Percentiles rank a stretch among this genome's conserved stretches.
Evolutionary conservation across 37 sponge, comb jelly and placozoan genomes (phyloP).

Genomic region (Oopsacas minuta): DNA sequence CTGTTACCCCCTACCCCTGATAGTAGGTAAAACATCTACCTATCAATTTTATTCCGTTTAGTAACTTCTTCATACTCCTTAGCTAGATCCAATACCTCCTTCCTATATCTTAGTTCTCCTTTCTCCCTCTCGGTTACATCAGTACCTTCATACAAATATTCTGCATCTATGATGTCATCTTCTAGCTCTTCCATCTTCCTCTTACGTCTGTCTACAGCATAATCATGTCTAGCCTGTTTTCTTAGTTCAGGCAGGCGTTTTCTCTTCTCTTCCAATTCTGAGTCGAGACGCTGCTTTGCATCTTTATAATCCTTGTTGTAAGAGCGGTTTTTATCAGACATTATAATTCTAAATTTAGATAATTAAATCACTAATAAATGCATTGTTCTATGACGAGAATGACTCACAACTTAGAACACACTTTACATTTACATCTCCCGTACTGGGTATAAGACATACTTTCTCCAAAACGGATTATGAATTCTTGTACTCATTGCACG

Average conservation of each 20-base stretch:
- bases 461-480: no score
- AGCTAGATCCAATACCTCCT: background rate
- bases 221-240: constrained; percentile 60
- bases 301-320: background rate
- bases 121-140: background rate
- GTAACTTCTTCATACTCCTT: background rate
- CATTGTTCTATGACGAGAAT: no score
- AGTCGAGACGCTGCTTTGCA: background rate
- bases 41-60: background rate
- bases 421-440: no score
- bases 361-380: no score
- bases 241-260: constrained; percentile 58
- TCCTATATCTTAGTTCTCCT: background rate
- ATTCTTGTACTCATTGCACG: no score
- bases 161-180: constrained; percentile 85
- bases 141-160: constrained; percentile 43
- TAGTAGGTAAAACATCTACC: no score
- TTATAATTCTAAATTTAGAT: no score
- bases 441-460: no score
- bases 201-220: constrained; percentile 58
- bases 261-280: background rate
- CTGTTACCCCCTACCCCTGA: no score
- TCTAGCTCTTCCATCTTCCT: constrained; percentile 79
- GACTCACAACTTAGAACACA: no score
- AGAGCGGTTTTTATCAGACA: no score